phyloP scores from a whole-genome alignment of 2,888 invertebrate species.

The Gryllus longicercus region DNA sequence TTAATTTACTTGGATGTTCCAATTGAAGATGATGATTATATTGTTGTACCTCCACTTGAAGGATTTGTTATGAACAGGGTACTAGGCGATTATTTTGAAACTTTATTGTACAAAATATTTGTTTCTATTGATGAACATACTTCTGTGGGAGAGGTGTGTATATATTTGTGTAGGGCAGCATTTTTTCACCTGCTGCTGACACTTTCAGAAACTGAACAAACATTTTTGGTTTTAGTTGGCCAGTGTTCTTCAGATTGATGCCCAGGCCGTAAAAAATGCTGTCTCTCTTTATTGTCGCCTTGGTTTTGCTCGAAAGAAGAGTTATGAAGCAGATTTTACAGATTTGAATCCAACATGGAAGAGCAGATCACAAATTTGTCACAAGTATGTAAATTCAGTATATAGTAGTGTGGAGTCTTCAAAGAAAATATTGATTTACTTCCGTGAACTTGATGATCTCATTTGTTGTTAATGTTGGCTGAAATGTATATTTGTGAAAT shows the following conservation, averaged over 20 bases:
- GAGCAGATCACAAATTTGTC: conserved; percentile 49
- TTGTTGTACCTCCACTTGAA: conserved; percentile 84
- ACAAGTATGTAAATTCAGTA: conserved; percentile 29
- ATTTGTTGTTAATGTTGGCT: neutral
- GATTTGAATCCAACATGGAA: conserved; percentile 72
- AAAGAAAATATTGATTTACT: no score
- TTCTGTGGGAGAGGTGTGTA: conserved; percentile 72
- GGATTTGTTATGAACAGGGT: conserved; percentile 98
- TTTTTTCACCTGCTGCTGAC: neutral
- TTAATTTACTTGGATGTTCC: conserved; percentile 91
- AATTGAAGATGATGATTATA: conserved; percentile 68
- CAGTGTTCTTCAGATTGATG: conserved; percentile 75
- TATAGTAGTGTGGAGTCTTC: no score
- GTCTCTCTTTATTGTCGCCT: conserved; percentile 91
- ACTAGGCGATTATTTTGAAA: conserved; percentile 94
- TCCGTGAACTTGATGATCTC: no score
- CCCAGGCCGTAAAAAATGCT: conserved; percentile 85
- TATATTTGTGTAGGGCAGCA: neutral
- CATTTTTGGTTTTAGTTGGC: conserved; percentile 52
- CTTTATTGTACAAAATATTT: conserved; percentile 92
- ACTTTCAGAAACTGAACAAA: conserved; percentile 18
- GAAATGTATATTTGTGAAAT: neutral
- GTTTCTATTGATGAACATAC: conserved; percentile 96
- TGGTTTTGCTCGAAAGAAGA: conserved; percentile 80
- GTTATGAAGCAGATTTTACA: conserved; percentile 54